phyloP scores from a whole-genome alignment of 2,797 vertebrate genomes.

The Epinephelus malabaricus region DNA sequence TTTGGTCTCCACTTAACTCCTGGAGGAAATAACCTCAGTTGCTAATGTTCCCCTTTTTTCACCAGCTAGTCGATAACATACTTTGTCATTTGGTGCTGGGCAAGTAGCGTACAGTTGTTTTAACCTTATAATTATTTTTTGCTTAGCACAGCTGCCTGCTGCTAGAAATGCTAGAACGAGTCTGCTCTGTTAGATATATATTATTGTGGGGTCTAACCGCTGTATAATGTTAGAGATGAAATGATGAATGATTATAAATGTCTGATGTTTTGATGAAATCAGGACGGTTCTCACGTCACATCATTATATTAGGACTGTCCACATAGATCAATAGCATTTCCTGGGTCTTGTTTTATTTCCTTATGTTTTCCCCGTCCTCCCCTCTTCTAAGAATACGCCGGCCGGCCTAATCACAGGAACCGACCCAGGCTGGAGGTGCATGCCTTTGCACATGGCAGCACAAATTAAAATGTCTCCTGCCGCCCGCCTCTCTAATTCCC shows the following conservation, averaged over 20 bases:
- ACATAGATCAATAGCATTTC: conserved; percentile 66
- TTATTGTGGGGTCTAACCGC: not conserved
- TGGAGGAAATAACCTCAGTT: too few species aligned
- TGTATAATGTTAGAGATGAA: not conserved
- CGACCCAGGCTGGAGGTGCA: conserved; percentile 80
- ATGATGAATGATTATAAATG: not conserved
- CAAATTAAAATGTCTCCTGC: conserved; percentile 89
- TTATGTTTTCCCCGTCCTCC: conserved; percentile 64
- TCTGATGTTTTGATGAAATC: conserved; percentile 22
- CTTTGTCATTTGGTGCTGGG: too few species aligned
- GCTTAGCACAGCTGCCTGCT: too few species aligned
- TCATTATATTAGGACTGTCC: conserved; percentile 38
- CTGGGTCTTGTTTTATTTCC: conserved; percentile 68
- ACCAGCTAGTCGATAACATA: too few species aligned
- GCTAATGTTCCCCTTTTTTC: too few species aligned
- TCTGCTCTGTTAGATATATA: not conserved
- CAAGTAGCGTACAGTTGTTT: too few species aligned
- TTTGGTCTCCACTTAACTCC: too few species aligned
- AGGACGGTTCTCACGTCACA: conserved; percentile 27
- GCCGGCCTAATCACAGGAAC: conserved; percentile 81
- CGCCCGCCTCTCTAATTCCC: conserved; percentile 86
- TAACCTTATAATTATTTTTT: too few species aligned
- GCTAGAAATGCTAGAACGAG: too few species aligned
- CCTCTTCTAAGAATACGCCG: conserved; percentile 81
- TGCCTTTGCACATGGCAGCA: conserved; percentile 89